Conservation (phyloP, 2,113 vertebrate genomes). For the Spea multiplicata region DNA sequence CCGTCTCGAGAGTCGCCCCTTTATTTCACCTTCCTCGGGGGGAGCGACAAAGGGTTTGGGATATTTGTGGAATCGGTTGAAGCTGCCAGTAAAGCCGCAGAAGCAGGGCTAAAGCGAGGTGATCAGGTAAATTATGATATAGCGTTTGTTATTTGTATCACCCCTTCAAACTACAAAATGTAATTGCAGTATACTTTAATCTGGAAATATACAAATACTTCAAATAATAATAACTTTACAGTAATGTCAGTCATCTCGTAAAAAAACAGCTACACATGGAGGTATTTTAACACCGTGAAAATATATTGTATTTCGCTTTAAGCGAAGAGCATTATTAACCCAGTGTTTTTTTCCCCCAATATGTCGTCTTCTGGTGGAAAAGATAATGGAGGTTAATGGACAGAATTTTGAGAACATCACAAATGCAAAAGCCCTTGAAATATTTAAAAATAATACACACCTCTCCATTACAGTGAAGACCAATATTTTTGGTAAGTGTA, state of each 20-base stretch:
- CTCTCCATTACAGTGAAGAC: slow-evolving; percentile 95
- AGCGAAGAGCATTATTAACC: no score
- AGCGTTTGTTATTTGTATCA: neutral
- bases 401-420: slow-evolving; percentile 98
- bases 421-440: slow-evolving; percentile 86
- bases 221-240: no score
- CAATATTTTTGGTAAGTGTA: slow-evolving; percentile 91
- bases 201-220: no score
- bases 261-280: no score
- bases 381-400: slow-evolving; percentile 98
- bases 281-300: no score
- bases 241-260: no score
- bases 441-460: slow-evolving; percentile 91
- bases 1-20: slow-evolving; percentile 84
- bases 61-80: slow-evolving; percentile 91
- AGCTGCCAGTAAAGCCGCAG: slow-evolving; percentile 82
- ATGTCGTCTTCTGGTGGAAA: slow-evolving; percentile 1
- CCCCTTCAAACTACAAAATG: no score
- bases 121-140: slow-evolving; percentile 75
- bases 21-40: slow-evolving; percentile 83
- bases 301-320: neutral
- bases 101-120: slow-evolving; percentile 89
- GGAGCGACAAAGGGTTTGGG: slow-evolving; percentile 88
- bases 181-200: no score
- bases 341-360: no score